Base-by-base conservation (phyloP, 2,113 vertebrate genomes). In the Dicrurus megarhynchus region DNA sequence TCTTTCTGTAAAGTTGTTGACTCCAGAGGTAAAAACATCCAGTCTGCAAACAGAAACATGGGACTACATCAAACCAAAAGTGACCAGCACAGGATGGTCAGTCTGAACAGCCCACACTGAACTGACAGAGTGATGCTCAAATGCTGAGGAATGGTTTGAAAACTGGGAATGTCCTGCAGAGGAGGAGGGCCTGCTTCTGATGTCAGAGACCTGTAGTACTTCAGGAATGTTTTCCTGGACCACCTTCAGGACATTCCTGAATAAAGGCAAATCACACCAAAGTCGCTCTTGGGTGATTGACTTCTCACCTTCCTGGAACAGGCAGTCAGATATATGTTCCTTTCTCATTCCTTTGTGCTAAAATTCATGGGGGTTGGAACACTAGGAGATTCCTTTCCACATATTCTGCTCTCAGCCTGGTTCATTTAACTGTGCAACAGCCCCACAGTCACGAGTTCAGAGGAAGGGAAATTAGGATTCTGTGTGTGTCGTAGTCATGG, bases 401-500 rank as follows among this genome's bases (percentile, higher is more conserved):
- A 39, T 20, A 4, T 63, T 47, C 33, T 19, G 4, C 44, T 42
- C 65, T 39, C 70, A 86, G 9, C 76, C 44, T 61, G 37, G 32
- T 28, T 64, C 64, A 32, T 63, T 52, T 46, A 15, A 6, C 26
- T 67, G 13, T 37, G 56, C 33, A 52, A 21, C 71, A 46, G 33
- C 30, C 84, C 63, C 37, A 16, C 44, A 41, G 12, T 16, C 59
- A 19, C 0, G 4, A 35, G 14, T 47, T 47, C 42, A 23, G 46
- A 56, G 41, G 60, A 56, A 61, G n/a, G 47, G 37, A 83, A 80
- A 35, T 33, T 0, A 17, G 50, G 37, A 57, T 83, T 78, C 50
- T 52, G 2, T 28, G 4, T 61, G 39, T 63, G 57, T 53, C 0
- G 0, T 4, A 59, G 16, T 65, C 27, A 22, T 3, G 56, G 39